Conservation (phyloP, 2,113 vertebrate species). For the Stegastes partitus region DNA sequence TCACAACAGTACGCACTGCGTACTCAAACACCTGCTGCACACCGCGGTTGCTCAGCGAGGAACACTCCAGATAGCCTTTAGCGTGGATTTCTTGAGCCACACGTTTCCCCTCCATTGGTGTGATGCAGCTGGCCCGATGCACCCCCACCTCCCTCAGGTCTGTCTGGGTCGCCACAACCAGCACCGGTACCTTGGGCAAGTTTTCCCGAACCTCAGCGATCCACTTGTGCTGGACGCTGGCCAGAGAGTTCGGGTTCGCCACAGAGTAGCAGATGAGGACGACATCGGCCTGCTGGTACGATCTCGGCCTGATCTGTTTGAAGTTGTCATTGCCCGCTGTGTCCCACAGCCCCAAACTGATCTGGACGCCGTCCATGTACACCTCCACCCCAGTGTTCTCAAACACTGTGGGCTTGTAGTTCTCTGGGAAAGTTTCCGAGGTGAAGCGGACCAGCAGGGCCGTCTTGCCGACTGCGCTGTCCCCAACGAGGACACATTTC, state of each 20-base stretch:
- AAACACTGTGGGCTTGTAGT: slow-evolving; percentile 95
- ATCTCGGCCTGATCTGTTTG: slow-evolving; percentile 91
- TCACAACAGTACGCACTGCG: slow-evolving; percentile 91
- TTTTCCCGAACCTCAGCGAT: slow-evolving; percentile 89
- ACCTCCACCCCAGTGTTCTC: slow-evolving; percentile 97
- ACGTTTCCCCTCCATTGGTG: slow-evolving; percentile 86
- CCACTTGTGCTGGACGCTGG: slow-evolving; percentile 92
- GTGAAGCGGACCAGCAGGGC: slow-evolving; percentile 95
- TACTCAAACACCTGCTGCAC: slow-evolving; percentile 97
- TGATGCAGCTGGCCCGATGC: slow-evolving; percentile 86
- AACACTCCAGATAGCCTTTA: slow-evolving; percentile 96
- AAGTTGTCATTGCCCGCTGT: slow-evolving; percentile 94
- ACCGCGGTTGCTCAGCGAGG: slow-evolving; percentile 92
- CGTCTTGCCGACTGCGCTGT: slow-evolving; percentile 95
- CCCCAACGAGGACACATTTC: slow-evolving; percentile 96
- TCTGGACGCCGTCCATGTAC: slow-evolving; percentile 94
- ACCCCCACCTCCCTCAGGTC: slow-evolving; percentile 91
- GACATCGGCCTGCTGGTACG: slow-evolving; percentile 96
- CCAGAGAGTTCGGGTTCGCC: slow-evolving; percentile 91
- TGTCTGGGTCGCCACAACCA: slow-evolving; percentile 95
- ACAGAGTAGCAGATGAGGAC: slow-evolving; percentile 96
- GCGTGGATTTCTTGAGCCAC: slow-evolving; percentile 92
- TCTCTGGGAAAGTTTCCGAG: slow-evolving; percentile 94
- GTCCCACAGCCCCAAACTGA: slow-evolving; percentile 97
- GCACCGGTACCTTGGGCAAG: slow-evolving; percentile 90